Conservation (phyloP, 2,113 vertebrate genomes). For the Nyctereutes procyonoides region DNA sequence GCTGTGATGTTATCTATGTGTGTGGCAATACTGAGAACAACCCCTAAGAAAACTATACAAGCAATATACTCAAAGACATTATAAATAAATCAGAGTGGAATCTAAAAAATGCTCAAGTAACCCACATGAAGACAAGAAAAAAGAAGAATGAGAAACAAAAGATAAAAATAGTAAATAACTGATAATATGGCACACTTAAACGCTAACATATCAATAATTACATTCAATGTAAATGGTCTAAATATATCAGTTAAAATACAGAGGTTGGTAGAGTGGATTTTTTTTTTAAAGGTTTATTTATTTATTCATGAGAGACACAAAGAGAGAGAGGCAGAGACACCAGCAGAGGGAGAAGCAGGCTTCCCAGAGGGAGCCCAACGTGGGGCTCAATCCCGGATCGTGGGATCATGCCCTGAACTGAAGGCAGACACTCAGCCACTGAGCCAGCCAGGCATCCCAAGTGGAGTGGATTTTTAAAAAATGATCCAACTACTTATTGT, state of each 20-base stretch:
- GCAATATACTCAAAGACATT: background rate
- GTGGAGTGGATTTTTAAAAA: background rate
- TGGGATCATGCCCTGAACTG: too few species aligned
- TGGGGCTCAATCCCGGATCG: too few species aligned
- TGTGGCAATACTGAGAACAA: background rate
- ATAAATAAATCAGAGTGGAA: background rate
- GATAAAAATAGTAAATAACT: background rate
- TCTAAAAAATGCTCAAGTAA: background rate
- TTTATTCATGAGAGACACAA: too few species aligned
- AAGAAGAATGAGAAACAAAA: background rate
- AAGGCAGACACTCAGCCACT: too few species aligned
- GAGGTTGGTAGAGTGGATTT: background rate
- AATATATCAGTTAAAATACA: conserved; percentile 5
- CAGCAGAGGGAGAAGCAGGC: too few species aligned
- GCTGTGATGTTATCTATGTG: background rate
- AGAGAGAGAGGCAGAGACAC: too few species aligned
- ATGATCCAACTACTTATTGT: background rate
- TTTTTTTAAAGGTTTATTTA: background rate
- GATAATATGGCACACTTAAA: background rate
- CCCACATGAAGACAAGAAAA: background rate
- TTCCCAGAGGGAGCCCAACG: too few species aligned
- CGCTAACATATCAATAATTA: background rate
- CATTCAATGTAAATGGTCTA: background rate
- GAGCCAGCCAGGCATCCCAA: too few species aligned
- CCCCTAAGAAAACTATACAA: background rate